Conservation (phyloP, 2,888 invertebrate species). For the Oligia latruncula region DNA sequence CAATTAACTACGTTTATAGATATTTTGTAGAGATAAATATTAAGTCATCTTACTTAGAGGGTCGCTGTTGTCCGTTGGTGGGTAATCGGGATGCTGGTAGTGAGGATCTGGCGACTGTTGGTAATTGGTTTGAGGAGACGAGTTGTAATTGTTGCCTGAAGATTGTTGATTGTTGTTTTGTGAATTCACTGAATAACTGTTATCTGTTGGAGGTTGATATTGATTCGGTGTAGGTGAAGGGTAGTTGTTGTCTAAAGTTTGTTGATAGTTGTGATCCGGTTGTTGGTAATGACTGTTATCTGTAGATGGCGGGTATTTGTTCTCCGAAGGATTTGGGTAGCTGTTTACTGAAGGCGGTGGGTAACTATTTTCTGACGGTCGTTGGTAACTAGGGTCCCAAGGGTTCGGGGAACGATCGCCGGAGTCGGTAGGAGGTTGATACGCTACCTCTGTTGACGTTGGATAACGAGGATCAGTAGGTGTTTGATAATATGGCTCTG, state of each 20-base stretch:
- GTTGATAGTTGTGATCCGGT: slow-evolving; percentile 53
- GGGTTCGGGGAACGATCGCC: slow-evolving; percentile 12
- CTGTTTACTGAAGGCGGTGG: slow-evolving; percentile 25
- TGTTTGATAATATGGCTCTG: slow-evolving; percentile 41
- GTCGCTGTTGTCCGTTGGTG: slow-evolving; percentile 65
- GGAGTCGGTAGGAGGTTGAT: slow-evolving; percentile 30
- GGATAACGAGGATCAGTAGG: slow-evolving; percentile 47
- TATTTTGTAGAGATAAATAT: background rate
- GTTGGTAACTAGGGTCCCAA: slow-evolving; percentile 39
- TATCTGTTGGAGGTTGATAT: slow-evolving; percentile 49
- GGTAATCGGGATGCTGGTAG: slow-evolving; percentile 44
- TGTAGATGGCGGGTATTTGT: slow-evolving; percentile 30
- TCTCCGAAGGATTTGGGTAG: slow-evolving; percentile 17
- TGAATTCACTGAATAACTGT: slow-evolving; percentile 24
- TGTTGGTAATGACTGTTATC: slow-evolving; percentile 42
- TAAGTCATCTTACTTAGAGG: slow-evolving; percentile 74
- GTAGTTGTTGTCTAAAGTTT: slow-evolving; percentile 55
- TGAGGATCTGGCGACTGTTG: slow-evolving; percentile 41
- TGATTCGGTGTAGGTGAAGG: slow-evolving; percentile 52
- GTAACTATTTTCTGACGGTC: slow-evolving; percentile 37
- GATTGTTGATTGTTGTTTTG: slow-evolving; percentile 36
- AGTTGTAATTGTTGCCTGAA: slow-evolving; percentile 28
- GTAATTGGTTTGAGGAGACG: slow-evolving; percentile 29
- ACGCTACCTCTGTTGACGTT: slow-evolving; percentile 37
- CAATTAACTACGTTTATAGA: background rate